A percentile compares a stretch with the other conserved stretches of the same genome.
Conservation (phyloP, 1,140 invertebrate species). For the Aphis craccivora region DNA sequence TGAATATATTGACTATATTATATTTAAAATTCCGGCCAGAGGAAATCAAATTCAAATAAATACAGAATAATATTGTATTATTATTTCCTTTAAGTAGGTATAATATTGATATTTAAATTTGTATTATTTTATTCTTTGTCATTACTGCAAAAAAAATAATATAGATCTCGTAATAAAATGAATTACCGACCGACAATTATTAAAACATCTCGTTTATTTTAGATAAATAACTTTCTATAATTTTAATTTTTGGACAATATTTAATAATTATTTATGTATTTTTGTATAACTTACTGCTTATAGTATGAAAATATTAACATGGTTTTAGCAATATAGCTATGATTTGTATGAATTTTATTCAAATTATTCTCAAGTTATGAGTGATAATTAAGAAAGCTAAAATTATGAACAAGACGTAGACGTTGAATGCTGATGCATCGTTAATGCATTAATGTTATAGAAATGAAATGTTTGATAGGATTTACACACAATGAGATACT, state of each 20-base stretch:
- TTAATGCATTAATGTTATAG: neutral
- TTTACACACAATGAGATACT: slow-evolving; percentile 15
- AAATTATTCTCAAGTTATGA: neutral
- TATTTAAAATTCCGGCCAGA: neutral
- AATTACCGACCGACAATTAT: neutral
- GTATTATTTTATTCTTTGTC: neutral
- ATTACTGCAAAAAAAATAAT: neutral
- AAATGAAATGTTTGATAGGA: neutral
- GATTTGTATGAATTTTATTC: neutral
- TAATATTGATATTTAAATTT: neutral
- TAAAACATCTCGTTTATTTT: neutral
- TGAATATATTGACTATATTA: neutral
- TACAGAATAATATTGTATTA: neutral
- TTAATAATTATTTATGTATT: neutral
- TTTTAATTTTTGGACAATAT: neutral
- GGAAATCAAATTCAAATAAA: neutral
- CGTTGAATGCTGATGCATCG: neutral
- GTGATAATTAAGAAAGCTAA: neutral
- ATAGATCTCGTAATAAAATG: neutral
- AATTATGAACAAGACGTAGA: neutral
- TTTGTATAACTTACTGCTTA: neutral
- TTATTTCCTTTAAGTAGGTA: neutral
- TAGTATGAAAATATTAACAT: neutral
- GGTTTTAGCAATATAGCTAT: neutral
- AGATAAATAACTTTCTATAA: neutral